Evolutionary conservation across 2,113 vertebrate genomes (phyloP), one percentile per base, ranked within the genome.

Genomic region (Calyptomena viridis): DNA sequence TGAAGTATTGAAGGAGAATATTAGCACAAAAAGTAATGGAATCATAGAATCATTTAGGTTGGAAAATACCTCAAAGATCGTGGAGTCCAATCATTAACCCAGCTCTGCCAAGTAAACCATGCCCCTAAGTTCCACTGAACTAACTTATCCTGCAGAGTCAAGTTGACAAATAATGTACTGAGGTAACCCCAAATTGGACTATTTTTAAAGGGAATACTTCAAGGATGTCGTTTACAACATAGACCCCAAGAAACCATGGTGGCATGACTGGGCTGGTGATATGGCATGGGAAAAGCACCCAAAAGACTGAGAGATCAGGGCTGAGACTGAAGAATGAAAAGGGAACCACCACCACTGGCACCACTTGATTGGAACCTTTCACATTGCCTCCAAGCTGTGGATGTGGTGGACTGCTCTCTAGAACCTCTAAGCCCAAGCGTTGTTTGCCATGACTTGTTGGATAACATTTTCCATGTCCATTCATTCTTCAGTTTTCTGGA

Each of bases 191-290:
- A 16, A 84, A 66, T 18, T 1, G 37, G 3, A 23, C 5, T 33
- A 1, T 12, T 59, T 88, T 74, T 7, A 74, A 87, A 80, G 12
- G 2, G 12, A 73, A 4, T 11, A 23, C 63, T 79, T 76, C 40
- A 64, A 31, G 6, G 4, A 27, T 31, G 22, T 64, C 10, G 35
- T 52, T 83, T 81, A 69, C 37, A 76, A 31, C 16, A 55, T 21
- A 64, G 39, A 9, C 9, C 27, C 17, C 56, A 78, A 4, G 37
- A 35, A 76, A 11, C 16, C 0, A 0, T 12, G 52, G 21, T 33
- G 49, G 11, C 5, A n/a, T 22, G 30, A 67, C 8, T 0, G 0
- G 64, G 15, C 4, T 63, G 27, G 8, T 46, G 62, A 50, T 24
- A 14, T 7, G 12, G 4, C 47, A 6, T 27, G 23, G 25, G 31